These are phyloP conservation scores for Cavia aperea DNA, from an alignment of 2,113 vertebrate species.

Conservation along the genomic window DNA sequence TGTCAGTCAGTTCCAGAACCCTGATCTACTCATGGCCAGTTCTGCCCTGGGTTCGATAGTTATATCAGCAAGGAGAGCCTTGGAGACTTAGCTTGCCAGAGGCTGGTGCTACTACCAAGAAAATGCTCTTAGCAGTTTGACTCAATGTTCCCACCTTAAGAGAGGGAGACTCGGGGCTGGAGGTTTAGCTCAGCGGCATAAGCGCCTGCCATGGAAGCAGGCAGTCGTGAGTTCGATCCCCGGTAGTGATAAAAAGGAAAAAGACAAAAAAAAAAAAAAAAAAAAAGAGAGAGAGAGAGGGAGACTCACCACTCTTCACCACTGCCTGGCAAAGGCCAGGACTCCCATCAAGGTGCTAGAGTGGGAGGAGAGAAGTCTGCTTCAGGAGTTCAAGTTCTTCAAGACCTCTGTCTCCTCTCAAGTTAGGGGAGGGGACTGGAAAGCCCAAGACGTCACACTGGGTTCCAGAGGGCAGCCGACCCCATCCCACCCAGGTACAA, in stretches of 20 bases:
- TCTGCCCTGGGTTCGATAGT: not conserved
- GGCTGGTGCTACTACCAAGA: not conserved
- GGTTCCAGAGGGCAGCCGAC: not conserved
- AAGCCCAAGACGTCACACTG: not conserved
- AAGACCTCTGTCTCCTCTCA: not conserved
- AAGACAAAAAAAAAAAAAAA: too few relatives aligned
- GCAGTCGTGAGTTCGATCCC: too few relatives aligned
- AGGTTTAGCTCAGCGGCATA: too few relatives aligned
- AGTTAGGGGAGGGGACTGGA: not conserved
- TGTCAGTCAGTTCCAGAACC: not conserved
- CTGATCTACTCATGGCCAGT: too few relatives aligned
- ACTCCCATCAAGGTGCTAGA: not conserved
- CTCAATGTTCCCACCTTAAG: not conserved
- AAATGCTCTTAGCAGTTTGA: not conserved
- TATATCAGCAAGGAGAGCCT: not conserved
- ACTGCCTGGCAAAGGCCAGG: not conserved
- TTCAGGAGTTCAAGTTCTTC: too few relatives aligned
- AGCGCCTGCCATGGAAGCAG: too few relatives aligned
- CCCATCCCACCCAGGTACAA: too few relatives aligned
- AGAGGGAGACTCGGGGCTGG: not conserved
- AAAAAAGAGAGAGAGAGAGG: not conserved
- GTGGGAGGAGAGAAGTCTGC: not conserved
- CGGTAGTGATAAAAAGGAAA: too few relatives aligned
- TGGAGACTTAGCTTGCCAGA: not conserved
- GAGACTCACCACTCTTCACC: too few relatives aligned